Conservation (phyloP, 64 coral and sea anemone species). For the Exaiptasia diaphana region DNA sequence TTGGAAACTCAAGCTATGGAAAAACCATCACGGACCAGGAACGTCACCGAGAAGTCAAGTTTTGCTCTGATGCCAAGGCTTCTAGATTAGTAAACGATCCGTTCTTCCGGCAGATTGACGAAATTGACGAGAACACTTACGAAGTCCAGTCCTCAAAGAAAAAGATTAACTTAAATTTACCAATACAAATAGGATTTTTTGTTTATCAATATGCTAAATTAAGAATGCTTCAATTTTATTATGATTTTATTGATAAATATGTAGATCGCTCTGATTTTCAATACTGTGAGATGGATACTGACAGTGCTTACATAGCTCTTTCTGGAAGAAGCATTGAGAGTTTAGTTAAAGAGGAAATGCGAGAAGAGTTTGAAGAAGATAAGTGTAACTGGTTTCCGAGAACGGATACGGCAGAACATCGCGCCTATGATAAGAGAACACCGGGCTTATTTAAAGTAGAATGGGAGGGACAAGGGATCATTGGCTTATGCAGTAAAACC, state of each 20-base stretch:
- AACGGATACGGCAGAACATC: slow-evolving; percentile 4
- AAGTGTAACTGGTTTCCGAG: slow-evolving; percentile 36
- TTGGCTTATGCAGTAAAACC: slow-evolving; percentile 6
- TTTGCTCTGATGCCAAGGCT: slow-evolving; percentile 8
- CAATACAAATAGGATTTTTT: background rate
- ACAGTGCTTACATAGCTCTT: slow-evolving; percentile 25
- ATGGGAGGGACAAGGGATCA: slow-evolving; percentile 22
- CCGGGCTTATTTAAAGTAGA: slow-evolving; percentile 29
- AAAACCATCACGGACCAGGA: background rate
- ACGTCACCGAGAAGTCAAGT: background rate
- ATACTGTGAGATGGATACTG: slow-evolving; percentile 45
- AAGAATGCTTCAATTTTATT: slow-evolving; percentile 56
- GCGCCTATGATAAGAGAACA: slow-evolving; percentile 18
- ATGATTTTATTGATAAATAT: slow-evolving; percentile 43
- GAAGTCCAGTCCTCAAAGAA: slow-evolving; percentile 5
- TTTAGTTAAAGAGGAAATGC: slow-evolving; percentile 18
- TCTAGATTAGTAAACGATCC: background rate
- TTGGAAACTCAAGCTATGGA: background rate
- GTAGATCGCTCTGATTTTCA: slow-evolving; percentile 25
- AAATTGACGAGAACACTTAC: background rate
- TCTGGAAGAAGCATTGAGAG: slow-evolving; percentile 12
- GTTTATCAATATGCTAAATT: slow-evolving; percentile 42
- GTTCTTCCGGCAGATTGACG: background rate
- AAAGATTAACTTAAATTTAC: background rate
- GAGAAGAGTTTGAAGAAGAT: background rate